These are phyloP conservation scores for Rhaphigaster nebulosa DNA, from an alignment of 2,888 invertebrate genomes.

Conservation along the genomic window DNA sequence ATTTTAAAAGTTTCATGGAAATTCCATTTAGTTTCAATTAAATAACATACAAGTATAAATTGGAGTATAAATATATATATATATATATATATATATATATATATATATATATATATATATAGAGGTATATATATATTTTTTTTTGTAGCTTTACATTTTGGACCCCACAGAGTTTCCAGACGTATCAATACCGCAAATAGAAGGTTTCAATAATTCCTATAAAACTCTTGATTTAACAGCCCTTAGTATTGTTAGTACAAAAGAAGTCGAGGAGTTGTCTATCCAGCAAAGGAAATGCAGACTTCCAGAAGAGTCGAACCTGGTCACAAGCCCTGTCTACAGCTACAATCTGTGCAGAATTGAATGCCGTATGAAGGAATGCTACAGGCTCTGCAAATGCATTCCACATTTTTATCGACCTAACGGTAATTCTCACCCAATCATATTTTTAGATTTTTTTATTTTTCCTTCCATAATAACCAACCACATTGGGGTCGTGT, in stretches of 20 bases:
- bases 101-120: no score
- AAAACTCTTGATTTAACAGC: slow-evolving; percentile 76
- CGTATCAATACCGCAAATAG: slow-evolving; percentile 71
- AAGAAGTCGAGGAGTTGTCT: slow-evolving; percentile 69
- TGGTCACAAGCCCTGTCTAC: slow-evolving; percentile 67
- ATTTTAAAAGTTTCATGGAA: no score
- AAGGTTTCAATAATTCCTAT: slow-evolving; percentile 69
- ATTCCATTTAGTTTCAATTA: no score
- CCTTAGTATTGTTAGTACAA: slow-evolving; percentile 74
- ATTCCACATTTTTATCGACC: slow-evolving; percentile 68
- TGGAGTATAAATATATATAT: no score
- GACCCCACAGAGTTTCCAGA: slow-evolving; percentile 79
- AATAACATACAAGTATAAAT: no score
- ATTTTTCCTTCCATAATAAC: no score
- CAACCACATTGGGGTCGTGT: no score
- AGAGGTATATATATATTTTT: no score
- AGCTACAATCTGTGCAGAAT: slow-evolving; percentile 68
- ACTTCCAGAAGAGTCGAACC: slow-evolving; percentile 66
- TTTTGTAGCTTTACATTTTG: slow-evolving; percentile 74
- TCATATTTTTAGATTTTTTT: background rate
- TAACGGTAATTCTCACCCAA: slow-evolving; percentile 23
- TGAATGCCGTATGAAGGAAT: slow-evolving; percentile 68
- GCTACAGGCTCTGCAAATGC: slow-evolving; percentile 68
- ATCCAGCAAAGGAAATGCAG: slow-evolving; percentile 68
- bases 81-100: no score